phyloP scores from a whole-genome alignment of 2,797 vertebrate species.

The Lepidocolaptes lacrymiger region DNA sequence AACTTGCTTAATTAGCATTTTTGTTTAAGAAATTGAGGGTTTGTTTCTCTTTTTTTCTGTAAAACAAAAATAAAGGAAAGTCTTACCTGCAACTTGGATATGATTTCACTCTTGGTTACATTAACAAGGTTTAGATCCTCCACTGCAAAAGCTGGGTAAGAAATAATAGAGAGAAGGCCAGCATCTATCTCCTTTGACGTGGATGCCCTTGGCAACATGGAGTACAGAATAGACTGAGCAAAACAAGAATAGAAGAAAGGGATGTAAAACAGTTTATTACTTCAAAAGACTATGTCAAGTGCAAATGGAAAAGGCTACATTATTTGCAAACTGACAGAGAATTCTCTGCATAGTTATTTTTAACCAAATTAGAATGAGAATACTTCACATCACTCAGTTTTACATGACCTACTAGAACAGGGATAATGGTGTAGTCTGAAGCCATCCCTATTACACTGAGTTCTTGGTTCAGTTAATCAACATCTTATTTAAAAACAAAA shows the following conservation, averaged over 20 bases:
- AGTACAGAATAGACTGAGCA: conserved; percentile 93
- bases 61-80: not conserved
- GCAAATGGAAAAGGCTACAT: not conserved
- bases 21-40: not conserved
- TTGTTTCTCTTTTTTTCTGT: not conserved
- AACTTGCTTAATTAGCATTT: not conserved
- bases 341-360: not conserved
- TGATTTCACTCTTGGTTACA: conserved; percentile 94
- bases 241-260: conserved; percentile 43
- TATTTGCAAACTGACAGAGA: not conserved
- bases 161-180: conserved; percentile 95
- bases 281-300: not conserved
- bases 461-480: not conserved
- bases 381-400: not conserved
- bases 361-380: not conserved
- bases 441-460: fast-evolving
- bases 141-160: conserved; percentile 96
- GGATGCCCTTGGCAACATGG: conserved; percentile 96
- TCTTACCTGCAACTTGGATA: conserved; percentile 92
- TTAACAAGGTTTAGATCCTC: conserved; percentile 92
- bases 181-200: conserved; percentile 99
- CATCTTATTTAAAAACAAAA: not conserved
- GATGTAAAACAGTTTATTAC: not conserved
- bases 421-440: not conserved
- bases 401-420: not conserved